phyloP scores from a whole-genome alignment of 1,140 invertebrate genomes.

The Phymastichus coffea region DNA sequence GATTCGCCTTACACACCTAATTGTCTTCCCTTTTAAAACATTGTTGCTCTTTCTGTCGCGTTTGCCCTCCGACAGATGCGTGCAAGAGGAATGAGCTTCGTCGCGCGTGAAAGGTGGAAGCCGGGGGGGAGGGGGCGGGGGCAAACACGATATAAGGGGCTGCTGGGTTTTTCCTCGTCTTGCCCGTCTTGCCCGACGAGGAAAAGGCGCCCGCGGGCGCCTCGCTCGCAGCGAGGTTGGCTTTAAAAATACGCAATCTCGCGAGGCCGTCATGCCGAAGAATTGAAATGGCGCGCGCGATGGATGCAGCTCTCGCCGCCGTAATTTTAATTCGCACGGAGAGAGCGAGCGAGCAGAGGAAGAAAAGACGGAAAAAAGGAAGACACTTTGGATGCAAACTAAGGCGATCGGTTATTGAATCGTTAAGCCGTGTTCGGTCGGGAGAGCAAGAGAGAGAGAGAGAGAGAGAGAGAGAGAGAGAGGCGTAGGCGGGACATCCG shows the following conservation, averaged over 20 bases:
- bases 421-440: conserved; percentile 49
- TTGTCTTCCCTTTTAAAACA: conserved; percentile 34
- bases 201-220: too few species aligned
- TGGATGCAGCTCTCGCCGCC: too few species aligned
- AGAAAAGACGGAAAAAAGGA: conserved; percentile 1
- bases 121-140: background rate
- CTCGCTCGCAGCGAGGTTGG: conserved; percentile 40
- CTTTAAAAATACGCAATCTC: conserved; percentile 60
- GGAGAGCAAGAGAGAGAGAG: conserved; percentile 33
- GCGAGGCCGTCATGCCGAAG: conserved; percentile 56
- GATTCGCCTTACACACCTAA: conserved; percentile 45
- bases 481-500: background rate
- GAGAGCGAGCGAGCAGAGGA: background rate
- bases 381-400: conserved; percentile 52
- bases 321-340: too few species aligned
- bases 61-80: background rate
- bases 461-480: conserved; percentile 9
- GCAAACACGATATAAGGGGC: background rate
- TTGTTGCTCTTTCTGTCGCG: background rate
- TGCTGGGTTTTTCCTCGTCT: conserved; percentile 46
- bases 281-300: conserved; percentile 59
- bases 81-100: background rate
- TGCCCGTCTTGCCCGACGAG: conserved; percentile 23
- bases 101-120: too few species aligned
- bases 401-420: conserved; percentile 56